Percentiles rank a stretch among this genome's conserved stretches.
phyloP scores from a whole-genome alignment of 2,888 invertebrate species.

The Argyresthia goedartella region DNA sequence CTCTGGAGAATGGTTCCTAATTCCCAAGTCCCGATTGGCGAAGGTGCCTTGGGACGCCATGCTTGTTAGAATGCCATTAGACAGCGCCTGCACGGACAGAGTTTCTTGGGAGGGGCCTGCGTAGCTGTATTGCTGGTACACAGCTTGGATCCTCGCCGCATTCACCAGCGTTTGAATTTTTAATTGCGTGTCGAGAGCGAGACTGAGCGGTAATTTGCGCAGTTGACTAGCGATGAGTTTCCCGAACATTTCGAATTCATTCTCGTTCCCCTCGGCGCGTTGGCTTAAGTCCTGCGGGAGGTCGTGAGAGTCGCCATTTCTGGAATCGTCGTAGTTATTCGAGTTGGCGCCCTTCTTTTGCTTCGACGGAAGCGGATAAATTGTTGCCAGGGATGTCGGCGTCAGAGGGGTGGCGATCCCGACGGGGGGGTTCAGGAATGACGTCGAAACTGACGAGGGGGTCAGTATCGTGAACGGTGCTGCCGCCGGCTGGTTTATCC shows the following conservation, averaged over 20 bases:
- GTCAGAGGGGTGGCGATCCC: conserved; percentile 62
- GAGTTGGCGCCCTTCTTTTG: conserved; percentile 36
- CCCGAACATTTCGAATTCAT: conserved; percentile 65
- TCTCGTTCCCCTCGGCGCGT: conserved; percentile 57
- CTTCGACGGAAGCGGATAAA: conserved; percentile 55
- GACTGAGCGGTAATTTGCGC: conserved; percentile 52
- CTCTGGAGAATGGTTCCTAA: conserved; percentile 50
- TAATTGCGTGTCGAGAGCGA: conserved; percentile 58
- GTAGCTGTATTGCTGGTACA: conserved; percentile 62
- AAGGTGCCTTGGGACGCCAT: conserved; percentile 48
- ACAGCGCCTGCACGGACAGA: conserved; percentile 55
- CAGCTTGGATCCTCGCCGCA: conserved; percentile 58
- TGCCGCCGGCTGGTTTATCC: conserved; percentile 34
- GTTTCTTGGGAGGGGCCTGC: conserved; percentile 61
- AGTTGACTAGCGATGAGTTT: conserved; percentile 61
- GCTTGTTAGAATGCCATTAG: conserved; percentile 56
- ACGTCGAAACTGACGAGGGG: conserved; percentile 37
- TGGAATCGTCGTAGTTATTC: conserved; percentile 28
- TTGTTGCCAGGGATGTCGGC: conserved; percentile 48
- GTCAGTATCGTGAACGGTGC: conserved; percentile 51
- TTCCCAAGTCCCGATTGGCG: conserved; percentile 30
- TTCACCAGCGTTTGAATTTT: conserved; percentile 62
- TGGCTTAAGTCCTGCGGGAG: conserved; percentile 59
- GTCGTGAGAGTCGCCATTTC: conserved; percentile 39
- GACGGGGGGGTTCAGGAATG: conserved; percentile 59